Evolutionary conservation across 1,140 invertebrate species (phyloP).

Genomic region (Gonatopus flavifemur): DNA sequence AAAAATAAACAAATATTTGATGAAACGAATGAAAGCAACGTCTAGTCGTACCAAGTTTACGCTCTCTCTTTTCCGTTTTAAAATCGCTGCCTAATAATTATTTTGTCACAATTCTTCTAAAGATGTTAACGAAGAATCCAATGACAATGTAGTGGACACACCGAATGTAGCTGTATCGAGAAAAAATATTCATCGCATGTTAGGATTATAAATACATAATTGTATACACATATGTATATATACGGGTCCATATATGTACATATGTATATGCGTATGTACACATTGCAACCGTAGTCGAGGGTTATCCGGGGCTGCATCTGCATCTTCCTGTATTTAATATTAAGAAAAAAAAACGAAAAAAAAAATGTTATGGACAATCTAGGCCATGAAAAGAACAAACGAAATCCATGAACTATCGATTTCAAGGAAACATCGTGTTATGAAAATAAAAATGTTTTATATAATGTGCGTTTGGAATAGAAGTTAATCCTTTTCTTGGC

Average conservation of each 20-base stretch:
- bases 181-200: slow-evolving; percentile 34
- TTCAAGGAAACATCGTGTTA: slow-evolving; percentile 13
- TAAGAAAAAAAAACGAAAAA: slow-evolving; percentile 42
- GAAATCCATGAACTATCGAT: slow-evolving; percentile 28
- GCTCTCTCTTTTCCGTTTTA: slow-evolving; percentile 38
- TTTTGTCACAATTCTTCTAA: slow-evolving; percentile 13
- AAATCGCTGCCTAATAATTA: slow-evolving; percentile 1
- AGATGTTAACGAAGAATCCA: slow-evolving; percentile 11
- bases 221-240: slow-evolving; percentile 7
- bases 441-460: slow-evolving; percentile 26
- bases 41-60: slow-evolving; percentile 36
- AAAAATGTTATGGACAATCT: too few relatives aligned
- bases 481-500: slow-evolving; percentile 58
- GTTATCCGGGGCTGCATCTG: slow-evolving; percentile 48
- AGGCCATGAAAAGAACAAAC: slow-evolving; percentile 58
- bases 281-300: slow-evolving; percentile 37
- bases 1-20: too few relatives aligned
- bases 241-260: background rate
- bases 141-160: slow-evolving; percentile 35
- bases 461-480: slow-evolving; percentile 9
- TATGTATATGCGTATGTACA: slow-evolving; percentile 23
- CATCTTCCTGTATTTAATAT: slow-evolving; percentile 47
- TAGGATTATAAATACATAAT: slow-evolving; percentile 28
- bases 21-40: slow-evolving; percentile 23
- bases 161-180: slow-evolving; percentile 30